Percentiles rank a stretch among this genome's conserved stretches.
phyloP scores from a whole-genome alignment of 2,113 vertebrate species.

The Alectura lathami region DNA sequence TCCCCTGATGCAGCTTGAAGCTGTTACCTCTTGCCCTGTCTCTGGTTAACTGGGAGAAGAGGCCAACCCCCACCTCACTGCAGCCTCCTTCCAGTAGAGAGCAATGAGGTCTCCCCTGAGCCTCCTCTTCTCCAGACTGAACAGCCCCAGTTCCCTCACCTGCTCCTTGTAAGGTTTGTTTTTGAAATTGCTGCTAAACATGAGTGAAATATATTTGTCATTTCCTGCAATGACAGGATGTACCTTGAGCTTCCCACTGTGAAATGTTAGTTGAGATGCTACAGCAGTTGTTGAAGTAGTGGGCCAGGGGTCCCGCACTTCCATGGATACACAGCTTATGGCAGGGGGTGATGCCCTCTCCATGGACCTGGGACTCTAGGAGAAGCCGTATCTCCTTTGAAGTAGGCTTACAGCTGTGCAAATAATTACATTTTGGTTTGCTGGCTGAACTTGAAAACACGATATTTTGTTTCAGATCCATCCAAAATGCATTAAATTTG shows the following conservation, averaged over 20 bases:
- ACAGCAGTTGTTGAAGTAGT: accelerated
- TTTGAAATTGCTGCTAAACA: no score
- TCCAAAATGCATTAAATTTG: background rate
- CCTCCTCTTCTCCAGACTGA: no score
- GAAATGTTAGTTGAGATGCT: background rate
- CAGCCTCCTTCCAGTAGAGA: no score
- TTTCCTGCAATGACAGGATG: no score
- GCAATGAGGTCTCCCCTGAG: no score
- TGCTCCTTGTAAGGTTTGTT: no score
- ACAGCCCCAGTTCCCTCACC: no score
- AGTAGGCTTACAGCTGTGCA: slow-evolving; percentile 13
- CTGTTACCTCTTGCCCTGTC: no score
- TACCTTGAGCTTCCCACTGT: background rate
- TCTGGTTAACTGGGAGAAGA: no score
- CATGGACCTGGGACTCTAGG: background rate
- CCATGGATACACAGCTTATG: background rate
- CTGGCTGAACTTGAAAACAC: slow-evolving; percentile 5
- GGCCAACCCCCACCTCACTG: no score
- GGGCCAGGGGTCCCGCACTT: background rate
- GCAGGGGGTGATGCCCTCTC: background rate
- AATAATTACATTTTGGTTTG: slow-evolving; percentile 24
- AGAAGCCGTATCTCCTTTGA: background rate
- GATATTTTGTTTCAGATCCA: background rate
- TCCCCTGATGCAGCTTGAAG: no score
- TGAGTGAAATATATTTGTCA: no score